A percentile compares a stretch with the other conserved stretches of the same genome.
phyloP scores from a whole-genome alignment of 2,888 invertebrate species.

The Hymenopus coronatus region DNA sequence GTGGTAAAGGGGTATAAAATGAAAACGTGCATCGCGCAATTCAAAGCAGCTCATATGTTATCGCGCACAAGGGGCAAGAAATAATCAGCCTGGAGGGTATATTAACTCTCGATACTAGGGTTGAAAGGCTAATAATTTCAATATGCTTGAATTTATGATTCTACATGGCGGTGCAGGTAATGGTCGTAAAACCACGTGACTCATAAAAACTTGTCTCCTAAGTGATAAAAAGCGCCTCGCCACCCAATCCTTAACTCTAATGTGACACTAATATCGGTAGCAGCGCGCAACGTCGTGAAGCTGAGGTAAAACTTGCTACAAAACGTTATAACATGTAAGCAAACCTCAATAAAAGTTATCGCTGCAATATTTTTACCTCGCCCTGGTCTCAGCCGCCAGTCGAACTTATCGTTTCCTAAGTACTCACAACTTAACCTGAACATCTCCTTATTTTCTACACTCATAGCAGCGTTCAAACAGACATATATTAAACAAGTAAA shows the following conservation, averaged over 20 bases:
- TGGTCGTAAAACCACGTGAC: not conserved
- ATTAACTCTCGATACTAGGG: not conserved
- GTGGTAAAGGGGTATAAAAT: not conserved
- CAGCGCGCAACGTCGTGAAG: not conserved
- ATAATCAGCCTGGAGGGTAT: not conserved
- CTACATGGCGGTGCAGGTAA: not conserved
- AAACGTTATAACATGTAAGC: not conserved
- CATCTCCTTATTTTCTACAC: too few relatives aligned
- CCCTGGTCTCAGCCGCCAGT: too few relatives aligned
- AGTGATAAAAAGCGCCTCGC: not conserved
- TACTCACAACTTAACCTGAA: too few relatives aligned
- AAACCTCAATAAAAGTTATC: not conserved
- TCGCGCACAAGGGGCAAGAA: not conserved
- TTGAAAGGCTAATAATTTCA: not conserved
- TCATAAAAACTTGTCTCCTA: not conserved
- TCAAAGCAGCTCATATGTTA: not conserved
- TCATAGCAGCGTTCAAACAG: too few relatives aligned
- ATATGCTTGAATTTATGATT: not conserved
- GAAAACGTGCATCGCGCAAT: not conserved
- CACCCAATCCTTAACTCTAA: not conserved
- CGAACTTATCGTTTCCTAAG: too few relatives aligned
- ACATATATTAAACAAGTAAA: too few relatives aligned
- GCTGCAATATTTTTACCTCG: not conserved
- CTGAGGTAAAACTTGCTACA: not conserved
- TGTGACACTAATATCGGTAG: not conserved